Conservation (phyloP, 2,797 vertebrate species). For the Phaenicophaeus curvirostris region DNA sequence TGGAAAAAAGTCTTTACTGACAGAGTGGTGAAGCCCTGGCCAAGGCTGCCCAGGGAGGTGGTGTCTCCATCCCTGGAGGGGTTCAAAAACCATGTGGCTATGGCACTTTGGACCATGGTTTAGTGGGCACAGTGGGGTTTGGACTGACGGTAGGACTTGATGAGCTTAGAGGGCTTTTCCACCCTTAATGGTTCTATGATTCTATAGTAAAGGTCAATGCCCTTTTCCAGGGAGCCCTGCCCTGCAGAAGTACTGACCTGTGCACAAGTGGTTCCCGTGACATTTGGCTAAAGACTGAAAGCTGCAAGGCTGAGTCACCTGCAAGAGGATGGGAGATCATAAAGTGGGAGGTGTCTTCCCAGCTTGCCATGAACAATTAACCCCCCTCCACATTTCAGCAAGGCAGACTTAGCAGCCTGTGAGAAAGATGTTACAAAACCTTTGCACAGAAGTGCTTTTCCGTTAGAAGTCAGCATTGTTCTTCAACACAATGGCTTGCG, state of each 20-base stretch:
- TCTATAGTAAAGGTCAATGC: not conserved
- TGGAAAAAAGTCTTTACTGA: too few species aligned
- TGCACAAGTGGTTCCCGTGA: not conserved
- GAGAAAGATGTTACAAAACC: slow-evolving; percentile 37
- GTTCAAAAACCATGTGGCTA: too few species aligned
- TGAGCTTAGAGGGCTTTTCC: too few species aligned
- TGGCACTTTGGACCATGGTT: too few species aligned
- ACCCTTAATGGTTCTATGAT: too few species aligned
- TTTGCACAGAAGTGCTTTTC: slow-evolving; percentile 17
- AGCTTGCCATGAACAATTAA: not conserved
- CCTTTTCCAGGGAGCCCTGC: not conserved
- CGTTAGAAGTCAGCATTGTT: not conserved
- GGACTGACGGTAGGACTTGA: too few species aligned
- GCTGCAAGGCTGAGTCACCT: not conserved
- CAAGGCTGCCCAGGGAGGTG: too few species aligned
- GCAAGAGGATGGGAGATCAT: not conserved
- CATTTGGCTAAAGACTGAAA: slow-evolving; percentile 14
- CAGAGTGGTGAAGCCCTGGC: too few species aligned
- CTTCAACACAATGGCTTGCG: slow-evolving; percentile 46
- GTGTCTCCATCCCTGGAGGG: too few species aligned
- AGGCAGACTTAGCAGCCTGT: slow-evolving; percentile 25
- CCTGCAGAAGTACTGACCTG: not conserved
- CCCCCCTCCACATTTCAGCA: not conserved
- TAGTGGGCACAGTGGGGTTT: too few species aligned
- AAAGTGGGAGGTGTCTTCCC: not conserved